These are phyloP conservation scores for Pygmarrhopalites habei DNA, from an alignment of 1,140 invertebrate genomes.

Conservation along the genomic window DNA sequence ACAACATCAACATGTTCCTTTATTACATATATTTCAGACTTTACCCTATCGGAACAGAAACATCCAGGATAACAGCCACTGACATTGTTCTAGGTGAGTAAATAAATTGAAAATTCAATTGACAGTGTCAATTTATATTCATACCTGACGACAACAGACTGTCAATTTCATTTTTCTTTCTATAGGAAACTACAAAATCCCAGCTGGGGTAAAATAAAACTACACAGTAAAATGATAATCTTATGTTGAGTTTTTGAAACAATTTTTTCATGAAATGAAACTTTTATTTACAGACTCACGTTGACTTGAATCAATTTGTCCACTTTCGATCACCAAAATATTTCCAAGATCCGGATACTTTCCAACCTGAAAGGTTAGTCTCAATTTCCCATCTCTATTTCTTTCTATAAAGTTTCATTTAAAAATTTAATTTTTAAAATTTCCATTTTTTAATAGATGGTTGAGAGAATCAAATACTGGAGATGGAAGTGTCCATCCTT, in stretches of 20 bases:
- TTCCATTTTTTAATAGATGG: conserved; percentile 9
- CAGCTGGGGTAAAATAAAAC: conserved; percentile 48
- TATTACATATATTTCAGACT: no score
- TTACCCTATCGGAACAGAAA: conserved; percentile 50
- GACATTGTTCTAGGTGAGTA: conserved; percentile 49
- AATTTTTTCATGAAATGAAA: neutral
- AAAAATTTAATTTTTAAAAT: no score
- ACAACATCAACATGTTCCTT: neutral
- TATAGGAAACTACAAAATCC: conserved; percentile 50
- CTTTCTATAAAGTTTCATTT: neutral
- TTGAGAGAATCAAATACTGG: neutral
- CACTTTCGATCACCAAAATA: conserved; percentile 45
- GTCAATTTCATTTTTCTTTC: no score
- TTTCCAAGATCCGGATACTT: conserved; percentile 47
- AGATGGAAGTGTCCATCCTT: conserved; percentile 38
- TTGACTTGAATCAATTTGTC: conserved; percentile 49
- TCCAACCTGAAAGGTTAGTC: conserved; percentile 46
- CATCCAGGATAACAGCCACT: conserved; percentile 48
- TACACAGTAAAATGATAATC: conserved; percentile 19
- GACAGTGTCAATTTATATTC: no score
- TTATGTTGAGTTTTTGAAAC: neutral
- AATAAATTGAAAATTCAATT: no score
- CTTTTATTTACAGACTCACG: conserved; percentile 47
- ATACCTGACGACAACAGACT: no score
- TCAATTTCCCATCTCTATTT: neutral